Evolutionary conservation across 37 sponge, comb jelly and placozoan species (phyloP), one percentile per base, ranked within the genome.

Genomic region (Halichondria panicea): DNA sequence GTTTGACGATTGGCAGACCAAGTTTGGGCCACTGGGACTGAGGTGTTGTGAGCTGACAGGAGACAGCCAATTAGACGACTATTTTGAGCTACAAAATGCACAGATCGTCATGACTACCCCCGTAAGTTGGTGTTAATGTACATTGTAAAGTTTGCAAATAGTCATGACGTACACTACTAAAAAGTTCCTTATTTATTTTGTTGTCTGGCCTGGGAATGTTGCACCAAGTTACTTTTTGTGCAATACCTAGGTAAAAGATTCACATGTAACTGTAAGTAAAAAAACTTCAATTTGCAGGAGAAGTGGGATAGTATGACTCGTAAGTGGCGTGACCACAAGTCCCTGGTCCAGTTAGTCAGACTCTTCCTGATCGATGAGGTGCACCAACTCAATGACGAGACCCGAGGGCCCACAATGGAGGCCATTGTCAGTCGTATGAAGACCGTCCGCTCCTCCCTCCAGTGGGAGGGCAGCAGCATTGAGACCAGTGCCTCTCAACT

Each of bases 281-380:
- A 28, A 31, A 4, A 30, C 24, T 22, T 67, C 44, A 40, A 72
- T 76, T 34, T 75, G 42, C 61, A 95, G 95, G 99, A 99, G 69
- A 99, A 99, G 65, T 99, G 96, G 96, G 99, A 99, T 83, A 96
- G 94, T 52, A 86, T 99, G 87, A 99, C 99, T 18, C 85, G 99
- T 42, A 94, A 71, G 54, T 95, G 96, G 96, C 93, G 86, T 46
- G 99, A 98, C 57, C 85, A 98, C 80, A 83, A 82, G 55, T 81
- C 93, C 24, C 89, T 95, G 9, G 83, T 98, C 44, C 84, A 92
- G 50, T 68, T 88, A 33, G 88, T 98, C 46, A 72, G 83, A 45
- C 77, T 98, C 36, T 98, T 98, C 70, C 75, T 94, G 43, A 89
- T 99, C 46, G 99, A 99, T 78, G 99, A 99, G 77, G 95, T 95